Conservation (phyloP, 2,113 vertebrate genomes). For the Sapajus apella region DNA sequence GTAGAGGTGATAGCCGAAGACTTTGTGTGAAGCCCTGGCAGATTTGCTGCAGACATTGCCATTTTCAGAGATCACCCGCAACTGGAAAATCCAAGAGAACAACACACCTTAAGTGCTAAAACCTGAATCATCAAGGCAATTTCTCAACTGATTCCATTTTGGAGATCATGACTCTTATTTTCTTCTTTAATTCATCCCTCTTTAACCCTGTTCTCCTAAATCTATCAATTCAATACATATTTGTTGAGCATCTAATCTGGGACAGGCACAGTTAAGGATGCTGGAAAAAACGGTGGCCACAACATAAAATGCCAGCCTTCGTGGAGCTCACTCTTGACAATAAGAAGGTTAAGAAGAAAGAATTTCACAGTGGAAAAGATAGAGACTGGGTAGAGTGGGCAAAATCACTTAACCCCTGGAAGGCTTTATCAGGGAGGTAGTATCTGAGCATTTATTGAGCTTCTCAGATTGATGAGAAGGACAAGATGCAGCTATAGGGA, state of each 20-base stretch:
- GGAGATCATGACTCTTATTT: background rate
- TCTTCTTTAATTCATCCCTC: background rate
- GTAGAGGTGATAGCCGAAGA: background rate
- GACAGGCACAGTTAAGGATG: background rate
- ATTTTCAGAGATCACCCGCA: background rate
- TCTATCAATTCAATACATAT: background rate
- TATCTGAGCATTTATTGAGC: background rate
- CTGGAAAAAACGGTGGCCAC: background rate
- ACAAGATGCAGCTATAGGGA: accelerated
- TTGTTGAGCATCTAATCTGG: background rate
- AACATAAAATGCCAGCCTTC: background rate
- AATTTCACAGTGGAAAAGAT: background rate
- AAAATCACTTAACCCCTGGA: background rate
- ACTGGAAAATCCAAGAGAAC: background rate
- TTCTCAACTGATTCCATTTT: background rate
- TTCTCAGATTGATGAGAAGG: background rate
- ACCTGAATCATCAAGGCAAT: too few species aligned
- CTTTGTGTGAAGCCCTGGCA: background rate
- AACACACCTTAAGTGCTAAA: background rate
- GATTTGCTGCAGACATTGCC: too few species aligned
- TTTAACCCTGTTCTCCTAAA: background rate
- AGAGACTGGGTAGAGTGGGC: background rate
- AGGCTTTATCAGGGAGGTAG: background rate
- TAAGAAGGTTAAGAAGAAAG: background rate
- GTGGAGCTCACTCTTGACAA: background rate